Base-by-base conservation (phyloP, 2,888 invertebrate species). In the Axea sp. region DNA sequence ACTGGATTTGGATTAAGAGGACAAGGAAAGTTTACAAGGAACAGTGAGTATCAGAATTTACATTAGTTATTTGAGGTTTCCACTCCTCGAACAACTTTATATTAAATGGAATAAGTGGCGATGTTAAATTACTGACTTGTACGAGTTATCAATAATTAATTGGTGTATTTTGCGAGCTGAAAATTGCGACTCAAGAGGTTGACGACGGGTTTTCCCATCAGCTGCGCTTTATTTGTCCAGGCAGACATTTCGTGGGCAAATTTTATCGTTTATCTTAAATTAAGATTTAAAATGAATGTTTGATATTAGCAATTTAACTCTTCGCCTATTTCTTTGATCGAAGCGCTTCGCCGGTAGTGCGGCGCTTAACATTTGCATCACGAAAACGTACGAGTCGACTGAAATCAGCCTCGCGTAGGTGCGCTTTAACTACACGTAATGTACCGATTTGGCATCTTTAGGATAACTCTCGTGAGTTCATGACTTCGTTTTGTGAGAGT, bases 1-100 rank as follows among this genome's bases (percentile, higher is more conserved):
- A 43, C 64, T 65, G 64, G 62, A 73, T 73, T 57, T 53, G 59
- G 65, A 65, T 72, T 65, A 72, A 57, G 57, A 49, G 55, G 64
- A 64, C 64, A 53, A 53, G 47, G 49, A 59, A 65, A 73, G 67
- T 73, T 73, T 41, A 53, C 59, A 9, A 12, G 19, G 53, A 53
- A 60, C 53, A 41, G 24, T 30, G 62, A 47, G 55, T 47, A 72
- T 64, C 57, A 39, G 49, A 47, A 64, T 72, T 62, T 72, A 49
- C 64, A 64, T 62, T 33, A 14, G 35, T 57, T 57, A 64, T 57
- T 57, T 59, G 51, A 59, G 51, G 37, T 65, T 72, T 53, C 53
- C 59, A 24, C 30, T 24, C n/a, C 59, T 12, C 12, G 45, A 8
- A 60, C 39, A 68, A 59, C 57, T 57, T 59, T 41, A 51, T 59